These are phyloP conservation scores for Leptoteleia sp. DNA, from an alignment of 1,140 invertebrate genomes.

Conservation along the genomic window DNA sequence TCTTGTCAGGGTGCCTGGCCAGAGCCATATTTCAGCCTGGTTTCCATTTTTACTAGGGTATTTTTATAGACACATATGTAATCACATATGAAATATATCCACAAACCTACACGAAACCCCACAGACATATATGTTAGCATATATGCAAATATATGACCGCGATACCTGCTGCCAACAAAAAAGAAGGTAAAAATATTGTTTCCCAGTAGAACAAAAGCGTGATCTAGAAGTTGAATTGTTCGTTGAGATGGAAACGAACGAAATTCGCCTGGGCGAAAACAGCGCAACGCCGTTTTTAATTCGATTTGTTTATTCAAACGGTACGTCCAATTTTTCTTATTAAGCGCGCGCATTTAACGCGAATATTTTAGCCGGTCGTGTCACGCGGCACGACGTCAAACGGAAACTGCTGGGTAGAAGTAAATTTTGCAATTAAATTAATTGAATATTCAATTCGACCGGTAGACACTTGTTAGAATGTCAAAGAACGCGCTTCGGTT, in stretches of 20 bases:
- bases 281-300: conserved; percentile 9
- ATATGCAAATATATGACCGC: too few species aligned
- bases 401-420: background rate
- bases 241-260: background rate
- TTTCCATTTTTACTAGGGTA: too few species aligned
- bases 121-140: too few species aligned
- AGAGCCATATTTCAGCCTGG: too few species aligned
- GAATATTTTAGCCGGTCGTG: conserved; percentile 17
- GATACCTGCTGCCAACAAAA: too few species aligned
- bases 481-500: conserved; percentile 29
- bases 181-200: too few species aligned
- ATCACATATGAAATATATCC: too few species aligned
- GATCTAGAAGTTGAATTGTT: background rate
- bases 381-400: conserved; percentile 29
- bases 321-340: conserved; percentile 11
- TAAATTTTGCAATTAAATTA: conserved; percentile 30
- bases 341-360: conserved; percentile 27
- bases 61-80: too few species aligned
- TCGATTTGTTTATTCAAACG: conserved; percentile 22
- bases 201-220: too few species aligned
- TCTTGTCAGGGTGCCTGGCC: too few species aligned
- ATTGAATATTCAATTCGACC: conserved; percentile 41
- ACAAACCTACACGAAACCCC: too few species aligned
- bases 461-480: conserved; percentile 16
- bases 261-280: conserved; percentile 6